Percentiles rank a stretch among this genome's conserved stretches.
Evolutionary conservation across 2,888 invertebrate genomes (phyloP).

Genomic region (Laspeyria flexula): DNA sequence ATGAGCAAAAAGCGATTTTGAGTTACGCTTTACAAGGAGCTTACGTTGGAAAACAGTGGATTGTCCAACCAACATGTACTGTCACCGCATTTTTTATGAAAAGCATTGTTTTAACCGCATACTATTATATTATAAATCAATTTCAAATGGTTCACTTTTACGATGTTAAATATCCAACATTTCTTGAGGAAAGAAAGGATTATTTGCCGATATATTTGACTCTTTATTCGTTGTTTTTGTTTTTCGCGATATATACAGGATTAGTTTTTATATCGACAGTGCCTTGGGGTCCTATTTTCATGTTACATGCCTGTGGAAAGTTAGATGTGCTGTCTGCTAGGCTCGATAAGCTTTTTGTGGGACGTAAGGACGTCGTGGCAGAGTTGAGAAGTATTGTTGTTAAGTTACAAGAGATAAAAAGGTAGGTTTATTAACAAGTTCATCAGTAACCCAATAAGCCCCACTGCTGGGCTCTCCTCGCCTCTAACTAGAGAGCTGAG

Average conservation of each 20-base stretch:
- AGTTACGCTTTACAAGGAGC: conserved; percentile 18
- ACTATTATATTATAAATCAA: neutral
- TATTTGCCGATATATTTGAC: neutral
- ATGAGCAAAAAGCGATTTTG: conserved; percentile 1
- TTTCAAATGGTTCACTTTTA: neutral
- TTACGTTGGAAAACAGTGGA: conserved; percentile 17
- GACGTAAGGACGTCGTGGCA: neutral
- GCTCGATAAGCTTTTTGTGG: neutral
- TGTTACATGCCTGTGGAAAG: conserved; percentile 1
- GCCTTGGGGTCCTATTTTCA: neutral
- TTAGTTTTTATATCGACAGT: neutral
- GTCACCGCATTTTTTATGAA: neutral
- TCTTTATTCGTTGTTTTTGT: neutral
- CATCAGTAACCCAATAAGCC: too few relatives aligned
- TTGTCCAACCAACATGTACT: neutral
- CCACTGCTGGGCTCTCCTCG: too few relatives aligned
- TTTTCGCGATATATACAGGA: neutral
- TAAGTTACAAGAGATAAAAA: neutral
- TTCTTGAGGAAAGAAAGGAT: neutral
- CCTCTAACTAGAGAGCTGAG: too few relatives aligned
- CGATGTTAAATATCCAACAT: neutral
- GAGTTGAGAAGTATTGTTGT: neutral
- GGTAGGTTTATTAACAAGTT: neutral
- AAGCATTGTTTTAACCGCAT: neutral
- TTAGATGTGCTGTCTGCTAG: neutral